These are phyloP conservation scores for Grantiella picta DNA, from an alignment of 2,113 vertebrate genomes.

Conservation along the genomic window DNA sequence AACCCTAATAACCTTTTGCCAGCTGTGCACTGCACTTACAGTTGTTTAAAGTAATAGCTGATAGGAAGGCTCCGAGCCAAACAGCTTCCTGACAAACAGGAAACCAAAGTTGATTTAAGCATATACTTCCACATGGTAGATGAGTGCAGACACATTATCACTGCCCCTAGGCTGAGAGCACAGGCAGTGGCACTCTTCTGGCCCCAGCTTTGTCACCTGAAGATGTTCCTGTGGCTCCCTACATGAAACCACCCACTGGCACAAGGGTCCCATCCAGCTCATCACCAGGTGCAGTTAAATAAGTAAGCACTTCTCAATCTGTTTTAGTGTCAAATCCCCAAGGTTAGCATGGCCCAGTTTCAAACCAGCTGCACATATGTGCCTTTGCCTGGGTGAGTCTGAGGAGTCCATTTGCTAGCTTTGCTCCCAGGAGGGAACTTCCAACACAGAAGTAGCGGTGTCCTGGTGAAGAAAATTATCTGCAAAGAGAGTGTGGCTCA, in stretches of 20 bases:
- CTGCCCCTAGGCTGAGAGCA: neutral
- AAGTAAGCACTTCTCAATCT: neutral
- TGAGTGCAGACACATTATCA: neutral
- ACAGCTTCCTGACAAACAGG: neutral
- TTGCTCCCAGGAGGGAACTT: neutral
- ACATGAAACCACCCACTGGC: accelerated
- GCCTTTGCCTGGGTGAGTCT: neutral
- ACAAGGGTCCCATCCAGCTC: neutral
- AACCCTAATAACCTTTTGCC: neutral
- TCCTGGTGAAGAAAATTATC: neutral
- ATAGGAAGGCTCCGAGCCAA: neutral
- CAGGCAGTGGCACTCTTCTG: neutral
- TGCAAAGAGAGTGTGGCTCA: neutral
- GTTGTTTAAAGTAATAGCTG: neutral
- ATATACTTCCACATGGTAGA: neutral
- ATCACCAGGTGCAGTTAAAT: neutral
- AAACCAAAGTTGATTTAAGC: neutral
- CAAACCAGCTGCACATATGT: neutral
- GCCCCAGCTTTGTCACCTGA: neutral
- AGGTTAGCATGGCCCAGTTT: neutral
- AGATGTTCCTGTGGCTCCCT: neutral
- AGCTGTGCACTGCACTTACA: neutral
- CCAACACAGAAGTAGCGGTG: neutral
- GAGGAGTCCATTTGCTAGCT: neutral
- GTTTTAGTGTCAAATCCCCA: neutral